Evolutionary conservation across 2,888 invertebrate genomes (phyloP), one percentile per base, ranked within the genome.

Genomic region (Nipponacmea schrenckii): DNA sequence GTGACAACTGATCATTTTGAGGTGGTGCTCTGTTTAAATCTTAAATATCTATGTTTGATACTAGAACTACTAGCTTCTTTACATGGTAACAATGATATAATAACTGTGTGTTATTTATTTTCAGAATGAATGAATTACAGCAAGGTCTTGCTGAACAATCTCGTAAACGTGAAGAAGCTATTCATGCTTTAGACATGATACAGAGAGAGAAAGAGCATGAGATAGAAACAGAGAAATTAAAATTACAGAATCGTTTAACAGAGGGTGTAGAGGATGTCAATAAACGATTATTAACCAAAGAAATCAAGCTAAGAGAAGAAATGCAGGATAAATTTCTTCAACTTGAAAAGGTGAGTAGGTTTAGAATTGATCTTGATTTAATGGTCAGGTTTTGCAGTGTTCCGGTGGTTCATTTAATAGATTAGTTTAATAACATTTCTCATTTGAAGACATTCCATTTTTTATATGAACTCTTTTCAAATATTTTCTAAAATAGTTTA

Each of bases 251-350:
- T 62, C 81, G 83, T 71, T 79, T 88, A 15, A 80, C 83, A 7
- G 88, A 88, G 69, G 82, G 81, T 2, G 79, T 84, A 64, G 89
- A 89, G 64, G 87, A 89, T 71, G 81, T 87, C 62, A 87, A 85
- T 76, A 84, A 85, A 74, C 81, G 83, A 67, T 72, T 88, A 8
- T 75, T 85, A 15, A 76, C 82, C 48, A 87, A 86, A 74, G 89
- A 89, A 74, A 85, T 87, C 72, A 87, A 86, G 74, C 80, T 88
- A 0, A 70, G 86, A 27, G 88, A 88, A 69, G 89, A 89, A 62
- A 80, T 84, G 44, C 86, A 87, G 74, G 81, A 82, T 20, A 85
- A 84, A 77, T 84, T 79, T 72, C 70, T 82, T 26, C 84, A 86
- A 65, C 74, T 88, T 10, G 88, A 88, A 76, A 84, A 83, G 81